A percentile compares a stretch with the other conserved stretches of the same genome.
These are phyloP conservation scores for Altica lythri DNA, from an alignment of 2,888 invertebrate genomes.

Conservation along the genomic window DNA sequence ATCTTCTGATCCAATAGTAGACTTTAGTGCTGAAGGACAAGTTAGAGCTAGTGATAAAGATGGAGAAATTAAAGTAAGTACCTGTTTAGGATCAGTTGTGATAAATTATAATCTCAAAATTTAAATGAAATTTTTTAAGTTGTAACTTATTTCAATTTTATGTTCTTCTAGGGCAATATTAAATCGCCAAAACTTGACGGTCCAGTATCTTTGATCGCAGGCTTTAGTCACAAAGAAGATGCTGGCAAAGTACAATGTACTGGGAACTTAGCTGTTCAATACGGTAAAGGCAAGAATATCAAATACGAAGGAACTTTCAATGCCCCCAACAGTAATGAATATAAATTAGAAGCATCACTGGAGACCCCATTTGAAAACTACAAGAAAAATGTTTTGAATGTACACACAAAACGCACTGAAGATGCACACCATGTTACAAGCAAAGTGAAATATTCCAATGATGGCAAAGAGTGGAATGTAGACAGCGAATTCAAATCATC, in stretches of 20 bases:
- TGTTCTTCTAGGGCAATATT: constrained; percentile 43
- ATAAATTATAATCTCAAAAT: too few relatives aligned
- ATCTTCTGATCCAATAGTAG: constrained; percentile 64
- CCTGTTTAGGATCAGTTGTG: too few relatives aligned
- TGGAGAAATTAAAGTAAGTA: constrained; percentile 61
- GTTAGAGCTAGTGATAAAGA: constrained; percentile 68
- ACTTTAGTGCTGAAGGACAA: constrained; percentile 67
- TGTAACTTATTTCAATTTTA: too few relatives aligned
- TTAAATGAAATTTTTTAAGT: too few relatives aligned
- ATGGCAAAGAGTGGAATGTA: constrained; percentile 64
- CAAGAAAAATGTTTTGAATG: constrained; percentile 35
- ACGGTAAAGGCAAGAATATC: constrained; percentile 54
- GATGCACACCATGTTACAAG: constrained; percentile 48
- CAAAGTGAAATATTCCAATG: constrained; percentile 59
- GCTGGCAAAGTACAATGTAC: constrained; percentile 42
- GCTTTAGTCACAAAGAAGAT: constrained; percentile 42
- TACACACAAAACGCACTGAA: constrained; percentile 56
- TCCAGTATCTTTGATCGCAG: constrained; percentile 55
- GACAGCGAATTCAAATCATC: constrained; percentile 62
- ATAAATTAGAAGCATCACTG: constrained; percentile 56
- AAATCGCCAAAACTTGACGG: constrained; percentile 56
- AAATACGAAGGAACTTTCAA: constrained; percentile 49
- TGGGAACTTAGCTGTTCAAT: constrained; percentile 46
- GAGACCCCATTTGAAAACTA: constrained; percentile 59
- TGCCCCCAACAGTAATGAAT: constrained; percentile 49